phyloP scores from a whole-genome alignment of 2,888 invertebrate species.

The Synergus umbraculus region DNA sequence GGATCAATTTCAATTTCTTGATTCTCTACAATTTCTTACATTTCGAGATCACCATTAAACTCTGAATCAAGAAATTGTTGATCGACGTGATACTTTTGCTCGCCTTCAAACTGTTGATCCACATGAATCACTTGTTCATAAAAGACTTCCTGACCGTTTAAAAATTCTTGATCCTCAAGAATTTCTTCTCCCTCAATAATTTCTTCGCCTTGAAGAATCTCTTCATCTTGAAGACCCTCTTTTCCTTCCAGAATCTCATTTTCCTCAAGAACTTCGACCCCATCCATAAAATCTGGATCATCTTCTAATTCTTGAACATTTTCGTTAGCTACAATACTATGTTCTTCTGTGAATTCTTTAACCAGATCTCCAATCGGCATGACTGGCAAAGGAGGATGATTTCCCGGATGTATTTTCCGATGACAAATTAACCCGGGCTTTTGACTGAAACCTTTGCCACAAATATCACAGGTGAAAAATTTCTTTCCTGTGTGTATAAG shows the following conservation, averaged over 20 bases:
- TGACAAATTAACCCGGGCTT: constrained; percentile 75
- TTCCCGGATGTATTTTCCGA: constrained; percentile 74
- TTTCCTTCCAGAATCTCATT: neutral
- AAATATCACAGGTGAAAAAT: constrained; percentile 74
- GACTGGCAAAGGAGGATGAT: constrained; percentile 73
- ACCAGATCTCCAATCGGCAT: constrained; percentile 76
- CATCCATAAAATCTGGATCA: constrained; percentile 6
- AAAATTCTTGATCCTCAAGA: constrained; percentile 8
- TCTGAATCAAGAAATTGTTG: constrained; percentile 8
- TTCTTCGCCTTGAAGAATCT: constrained; percentile 52
- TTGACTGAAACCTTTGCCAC: constrained; percentile 74
- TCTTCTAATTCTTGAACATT: neutral
- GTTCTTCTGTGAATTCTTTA: constrained; percentile 71
- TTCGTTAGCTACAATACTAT: constrained; percentile 43
- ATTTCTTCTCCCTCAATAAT: neutral
- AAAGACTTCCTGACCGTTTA: constrained; percentile 4
- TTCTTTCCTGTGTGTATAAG: constrained; percentile 75
- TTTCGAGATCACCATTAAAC: constrained; percentile 6
- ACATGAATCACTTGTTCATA: constrained; percentile 27
- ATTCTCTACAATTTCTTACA: neutral
- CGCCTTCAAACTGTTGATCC: neutral
- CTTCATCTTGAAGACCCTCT: neutral
- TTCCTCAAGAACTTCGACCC: neutral
- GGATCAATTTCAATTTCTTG: constrained; percentile 3
- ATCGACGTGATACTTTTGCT: neutral